A percentile compares a stretch with the other conserved stretches of the same genome.
Conservation (phyloP, 2,113 vertebrate species). For the Polypterus senegalus region DNA sequence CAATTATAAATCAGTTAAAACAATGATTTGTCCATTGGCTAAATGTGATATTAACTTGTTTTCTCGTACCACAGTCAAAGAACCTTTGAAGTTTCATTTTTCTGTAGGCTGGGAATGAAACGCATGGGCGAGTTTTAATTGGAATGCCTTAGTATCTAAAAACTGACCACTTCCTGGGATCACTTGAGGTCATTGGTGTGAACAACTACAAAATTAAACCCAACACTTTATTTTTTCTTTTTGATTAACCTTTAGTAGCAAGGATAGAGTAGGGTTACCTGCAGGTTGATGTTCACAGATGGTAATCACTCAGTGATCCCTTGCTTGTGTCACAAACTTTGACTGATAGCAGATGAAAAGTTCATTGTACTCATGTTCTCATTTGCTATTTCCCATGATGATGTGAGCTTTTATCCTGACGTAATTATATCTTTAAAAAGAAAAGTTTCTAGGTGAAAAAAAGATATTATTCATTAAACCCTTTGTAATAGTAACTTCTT, state of each 20-base stretch:
- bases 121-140: constrained; percentile 49
- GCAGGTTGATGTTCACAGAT: background rate
- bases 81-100: constrained; percentile 36
- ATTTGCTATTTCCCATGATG: no score
- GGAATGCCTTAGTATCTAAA: constrained; percentile 35
- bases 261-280: constrained; percentile 9
- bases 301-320: no score
- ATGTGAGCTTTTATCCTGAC: no score
- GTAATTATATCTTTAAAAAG: no score
- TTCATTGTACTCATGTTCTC: no score
- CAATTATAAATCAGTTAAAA: no score
- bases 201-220: constrained; percentile 36
- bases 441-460: no score
- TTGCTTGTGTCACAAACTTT: no score
- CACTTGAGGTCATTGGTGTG: constrained; percentile 39
- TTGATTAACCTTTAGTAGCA: constrained; percentile 39
- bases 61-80: constrained; percentile 24
- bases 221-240: constrained; percentile 36
- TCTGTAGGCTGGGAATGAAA: constrained; percentile 30
- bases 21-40: no score
- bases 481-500: no score
- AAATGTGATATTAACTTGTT: constrained; percentile 23
- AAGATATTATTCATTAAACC: no score
- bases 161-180: constrained; percentile 30
- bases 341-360: no score